Base-by-base conservation (phyloP, 2,888 invertebrate species). In the Torymus aiolomorphi region DNA sequence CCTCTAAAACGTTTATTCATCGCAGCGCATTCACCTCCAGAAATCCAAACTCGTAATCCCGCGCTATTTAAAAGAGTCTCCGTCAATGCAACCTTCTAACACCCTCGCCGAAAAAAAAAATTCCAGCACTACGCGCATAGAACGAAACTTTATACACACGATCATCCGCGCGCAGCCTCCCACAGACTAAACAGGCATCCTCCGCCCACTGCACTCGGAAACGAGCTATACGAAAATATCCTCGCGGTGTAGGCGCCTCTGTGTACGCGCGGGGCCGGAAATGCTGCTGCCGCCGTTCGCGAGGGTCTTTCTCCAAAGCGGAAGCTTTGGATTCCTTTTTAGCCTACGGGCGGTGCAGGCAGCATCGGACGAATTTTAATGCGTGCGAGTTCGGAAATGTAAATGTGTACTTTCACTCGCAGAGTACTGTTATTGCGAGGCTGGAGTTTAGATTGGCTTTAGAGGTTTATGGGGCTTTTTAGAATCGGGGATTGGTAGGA, bases 221-320 rank as follows among this genome's bases (percentile, higher is more conserved):
- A 31, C 78, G 54, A 59, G 66, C 67, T 52, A 59, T 2, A 66
- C 78, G 57, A 73, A 79, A 74, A 79, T 75, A 79, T 18, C 59
- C 31, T 20, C 18, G 65, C n/a, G 3, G 8, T 59, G 66, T 66
- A 77, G 57, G 52, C 51, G 51, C 57, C n/a, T 57, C 31, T 20
- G 12, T 20, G n/a, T 16, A 49, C 24, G 61, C 20, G 16, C 18
- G 10, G 52, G 63, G 13, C 78, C 78, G 78, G 78, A 78, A 78
- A 54, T 66, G 57, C 42, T 42, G 8, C 42, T 42, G 42, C 42
- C 42, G 42, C 62, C 76, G 42, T 76, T 76, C 20, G 66, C 49
- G n/a, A 52, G 54, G 20, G n/a, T 5, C 57, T 70, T 56, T 63
- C 61, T 57, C 63, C 62, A 70, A 67, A 54, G 52, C 61, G 75